Percentiles rank a stretch among this genome's conserved stretches.
Evolutionary conservation across 1,140 invertebrate species (phyloP).

Genomic region (Zaprionus kolodkinae): DNA sequence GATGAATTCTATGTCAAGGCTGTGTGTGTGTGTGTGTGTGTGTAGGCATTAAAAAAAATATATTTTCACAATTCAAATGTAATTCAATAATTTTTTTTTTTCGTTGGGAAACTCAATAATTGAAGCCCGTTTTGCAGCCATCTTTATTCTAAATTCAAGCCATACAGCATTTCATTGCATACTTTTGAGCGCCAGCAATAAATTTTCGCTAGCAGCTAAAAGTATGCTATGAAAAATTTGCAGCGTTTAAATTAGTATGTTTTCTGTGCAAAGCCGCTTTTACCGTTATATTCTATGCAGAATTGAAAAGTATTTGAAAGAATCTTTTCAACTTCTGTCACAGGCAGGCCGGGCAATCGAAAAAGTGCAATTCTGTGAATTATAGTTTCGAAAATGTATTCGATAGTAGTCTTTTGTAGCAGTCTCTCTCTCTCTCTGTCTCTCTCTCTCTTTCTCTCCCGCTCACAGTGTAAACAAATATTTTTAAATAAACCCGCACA

Average conservation of each 20-base stretch:
- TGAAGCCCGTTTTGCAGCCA: too few species aligned
- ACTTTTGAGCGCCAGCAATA: not conserved
- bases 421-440: not conserved
- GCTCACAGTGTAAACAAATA: slow-evolving; percentile 4
- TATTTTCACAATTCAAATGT: not conserved
- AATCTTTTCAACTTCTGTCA: slow-evolving; percentile 18
- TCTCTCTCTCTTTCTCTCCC: not conserved
- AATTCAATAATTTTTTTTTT: too few species aligned
- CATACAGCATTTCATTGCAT: not conserved
- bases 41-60: not conserved
- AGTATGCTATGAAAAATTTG: not conserved
- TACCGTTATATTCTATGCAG: not conserved
- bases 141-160: not conserved
- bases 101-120: too few species aligned
- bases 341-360: slow-evolving; percentile 5
- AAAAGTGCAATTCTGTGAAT: slow-evolving; percentile 34
- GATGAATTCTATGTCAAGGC: not conserved
- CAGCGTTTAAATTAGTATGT: not conserved
- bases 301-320: slow-evolving; percentile 2
- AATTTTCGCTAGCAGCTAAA: not conserved
- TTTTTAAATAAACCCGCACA: slow-evolving; percentile 20
- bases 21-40: not conserved
- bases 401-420: slow-evolving; percentile 40
- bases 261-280: not conserved
- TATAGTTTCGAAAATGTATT: slow-evolving; percentile 27